Conservation (phyloP, 2,888 invertebrate species). For the Glaucopsyche alexis region DNA sequence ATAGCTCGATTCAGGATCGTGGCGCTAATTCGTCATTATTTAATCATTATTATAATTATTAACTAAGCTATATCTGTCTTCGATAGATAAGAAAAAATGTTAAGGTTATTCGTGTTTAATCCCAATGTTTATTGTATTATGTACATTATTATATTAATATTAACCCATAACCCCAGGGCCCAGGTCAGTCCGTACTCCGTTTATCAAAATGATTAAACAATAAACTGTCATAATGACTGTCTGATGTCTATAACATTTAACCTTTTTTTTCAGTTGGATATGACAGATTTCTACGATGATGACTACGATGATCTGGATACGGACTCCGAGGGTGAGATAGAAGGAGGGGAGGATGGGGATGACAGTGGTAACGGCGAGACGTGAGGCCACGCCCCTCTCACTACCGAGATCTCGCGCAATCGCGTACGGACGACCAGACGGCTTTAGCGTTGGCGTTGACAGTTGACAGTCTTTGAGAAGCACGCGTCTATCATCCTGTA, state of each 20-base stretch:
- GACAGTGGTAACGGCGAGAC: conserved; percentile 96
- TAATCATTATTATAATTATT: no score
- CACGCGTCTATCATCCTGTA: neutral
- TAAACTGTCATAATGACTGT: neutral
- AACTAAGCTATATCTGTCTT: no score
- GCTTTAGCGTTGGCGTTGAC: conserved; percentile 33
- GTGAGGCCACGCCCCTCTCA: conserved; percentile 79
- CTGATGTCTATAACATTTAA: neutral
- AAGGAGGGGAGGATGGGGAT: conserved; percentile 88
- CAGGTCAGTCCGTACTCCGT: no score
- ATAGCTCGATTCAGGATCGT: no score
- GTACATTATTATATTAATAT: no score
- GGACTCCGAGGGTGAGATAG: conserved; percentile 82
- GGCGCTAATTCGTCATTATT: no score
- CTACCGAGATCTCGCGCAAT: conserved; percentile 41
- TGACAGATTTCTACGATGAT: conserved; percentile 98
- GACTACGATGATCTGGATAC: conserved; percentile 94
- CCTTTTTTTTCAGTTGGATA: conserved; percentile 84
- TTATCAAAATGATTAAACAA: neutral
- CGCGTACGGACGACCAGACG: conserved; percentile 44
- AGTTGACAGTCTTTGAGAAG: neutral
- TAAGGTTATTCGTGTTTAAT: no score
- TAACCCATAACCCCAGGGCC: no score
- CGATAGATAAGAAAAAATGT: no score
- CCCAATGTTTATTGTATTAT: no score